Conservation (phyloP, 2,888 invertebrate genomes). For the Peribatodes rhomboidaria region DNA sequence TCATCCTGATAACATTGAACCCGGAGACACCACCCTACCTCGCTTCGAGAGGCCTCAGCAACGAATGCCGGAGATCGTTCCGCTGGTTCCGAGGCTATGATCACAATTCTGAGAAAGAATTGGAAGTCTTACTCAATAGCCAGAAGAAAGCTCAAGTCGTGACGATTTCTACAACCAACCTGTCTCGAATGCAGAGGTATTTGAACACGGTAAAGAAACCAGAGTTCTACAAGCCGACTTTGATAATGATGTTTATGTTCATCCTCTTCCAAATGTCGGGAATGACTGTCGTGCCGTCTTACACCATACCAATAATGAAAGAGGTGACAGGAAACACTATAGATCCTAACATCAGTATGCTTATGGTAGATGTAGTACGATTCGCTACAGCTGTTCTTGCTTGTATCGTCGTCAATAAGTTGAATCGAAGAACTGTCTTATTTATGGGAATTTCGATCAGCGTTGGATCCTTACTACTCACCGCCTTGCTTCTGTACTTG, state of each 20-base stretch:
- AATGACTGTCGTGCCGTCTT: conserved; percentile 90
- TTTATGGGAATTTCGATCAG: conserved; percentile 87
- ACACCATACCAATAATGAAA: conserved; percentile 88
- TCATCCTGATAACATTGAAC: conserved; percentile 81
- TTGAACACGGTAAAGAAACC: conserved; percentile 68
- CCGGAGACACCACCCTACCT: conserved; percentile 90
- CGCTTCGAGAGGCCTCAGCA: conserved; percentile 82
- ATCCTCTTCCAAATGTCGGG: conserved; percentile 90
- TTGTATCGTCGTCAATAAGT: conserved; percentile 87
- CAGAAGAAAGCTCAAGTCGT: conserved; percentile 61
- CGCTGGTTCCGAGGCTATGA: conserved; percentile 86
- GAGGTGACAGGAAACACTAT: conserved; percentile 86
- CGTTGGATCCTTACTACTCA: conserved; percentile 81
- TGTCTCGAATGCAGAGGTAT: conserved; percentile 66
- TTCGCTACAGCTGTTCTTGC: conserved; percentile 87
- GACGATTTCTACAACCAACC: conserved; percentile 59
- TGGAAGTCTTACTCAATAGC: conserved; percentile 76
- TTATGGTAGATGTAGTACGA: conserved; percentile 88
- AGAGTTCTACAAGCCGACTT: conserved; percentile 87
- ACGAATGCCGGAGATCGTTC: conserved; percentile 86
- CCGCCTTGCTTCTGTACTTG: conserved; percentile 78
- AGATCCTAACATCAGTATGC: conserved; percentile 88
- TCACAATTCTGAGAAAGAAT: conserved; percentile 77
- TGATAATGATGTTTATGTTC: conserved; percentile 89
- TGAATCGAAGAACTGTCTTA: conserved; percentile 87